Percentiles rank a stretch among this genome's conserved stretches.
These are phyloP conservation scores for Hippopotamyrus pictus DNA, from an alignment of 2,797 vertebrate species.

Conservation along the genomic window DNA sequence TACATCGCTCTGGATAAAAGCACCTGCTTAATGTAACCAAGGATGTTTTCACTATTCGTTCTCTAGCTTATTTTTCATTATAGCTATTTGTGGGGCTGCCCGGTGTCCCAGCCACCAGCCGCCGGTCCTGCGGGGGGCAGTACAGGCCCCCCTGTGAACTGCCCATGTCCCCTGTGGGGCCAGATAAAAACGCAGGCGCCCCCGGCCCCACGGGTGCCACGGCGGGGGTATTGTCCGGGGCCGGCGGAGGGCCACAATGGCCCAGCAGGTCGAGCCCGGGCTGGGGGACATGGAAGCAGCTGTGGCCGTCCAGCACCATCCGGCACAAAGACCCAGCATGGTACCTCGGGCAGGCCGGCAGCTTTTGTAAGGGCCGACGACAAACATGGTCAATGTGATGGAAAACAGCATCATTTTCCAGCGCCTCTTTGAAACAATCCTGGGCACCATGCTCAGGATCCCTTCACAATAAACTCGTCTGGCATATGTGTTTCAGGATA, in stretches of 20 bases:
- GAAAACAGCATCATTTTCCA: constrained; percentile 20
- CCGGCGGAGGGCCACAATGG: constrained; percentile 49
- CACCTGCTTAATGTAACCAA: neutral
- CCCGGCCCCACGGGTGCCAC: constrained; percentile 26
- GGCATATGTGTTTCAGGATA: neutral
- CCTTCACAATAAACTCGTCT: neutral
- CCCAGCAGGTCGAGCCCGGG: constrained; percentile 52
- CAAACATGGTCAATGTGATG: constrained; percentile 14
- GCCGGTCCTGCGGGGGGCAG: neutral
- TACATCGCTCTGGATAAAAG: neutral
- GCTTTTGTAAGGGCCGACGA: constrained; percentile 28
- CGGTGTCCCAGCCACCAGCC: neutral
- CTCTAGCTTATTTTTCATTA: neutral
- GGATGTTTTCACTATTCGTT: neutral
- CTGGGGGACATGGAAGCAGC: constrained; percentile 26
- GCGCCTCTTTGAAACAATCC: constrained; percentile 22
- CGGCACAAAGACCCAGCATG: constrained; percentile 59
- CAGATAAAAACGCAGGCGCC: neutral
- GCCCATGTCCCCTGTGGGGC: constrained; percentile 29
- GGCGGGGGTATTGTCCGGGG: constrained; percentile 43
- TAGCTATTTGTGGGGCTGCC: neutral
- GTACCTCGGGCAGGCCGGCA: constrained; percentile 35
- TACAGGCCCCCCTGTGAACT: constrained; percentile 39
- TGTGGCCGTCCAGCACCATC: constrained; percentile 10
- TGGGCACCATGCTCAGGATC: neutral